These are phyloP conservation scores for Cantharis flavilabris DNA, from an alignment of 2,888 invertebrate genomes.

Conservation along the genomic window DNA sequence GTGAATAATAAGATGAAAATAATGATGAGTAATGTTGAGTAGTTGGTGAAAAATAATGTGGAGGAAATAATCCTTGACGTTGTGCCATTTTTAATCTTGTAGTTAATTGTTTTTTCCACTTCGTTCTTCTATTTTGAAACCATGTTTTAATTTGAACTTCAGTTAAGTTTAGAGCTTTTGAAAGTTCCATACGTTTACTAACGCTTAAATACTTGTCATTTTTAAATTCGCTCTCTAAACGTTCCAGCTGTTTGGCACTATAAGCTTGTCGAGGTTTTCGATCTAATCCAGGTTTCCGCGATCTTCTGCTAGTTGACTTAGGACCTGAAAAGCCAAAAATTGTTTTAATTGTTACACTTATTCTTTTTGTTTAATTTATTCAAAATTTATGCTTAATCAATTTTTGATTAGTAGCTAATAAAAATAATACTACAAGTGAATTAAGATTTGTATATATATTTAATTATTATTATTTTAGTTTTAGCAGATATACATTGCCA, in stretches of 20 bases:
- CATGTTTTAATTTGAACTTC: constrained; percentile 97
- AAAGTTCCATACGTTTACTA: constrained; percentile 91
- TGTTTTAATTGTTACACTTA: not conserved
- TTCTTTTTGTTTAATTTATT: not conserved
- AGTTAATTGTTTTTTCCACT: constrained; percentile 97
- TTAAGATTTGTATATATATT: too few species aligned
- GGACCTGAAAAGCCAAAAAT: constrained; percentile 65
- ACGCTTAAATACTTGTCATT: constrained; percentile 95
- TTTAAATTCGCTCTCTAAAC: constrained; percentile 92
- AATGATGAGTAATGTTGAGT: constrained; percentile 65
- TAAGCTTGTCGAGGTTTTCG: constrained; percentile 96
- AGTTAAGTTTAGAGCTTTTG: constrained; percentile 83
- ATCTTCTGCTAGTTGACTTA: constrained; percentile 77
- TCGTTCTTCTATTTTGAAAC: constrained; percentile 94
- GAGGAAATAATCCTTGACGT: constrained; percentile 77
- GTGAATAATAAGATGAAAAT: constrained; percentile 65
- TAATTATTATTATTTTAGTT: too few species aligned
- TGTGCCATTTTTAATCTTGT: constrained; percentile 88
- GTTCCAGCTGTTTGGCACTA: constrained; percentile 90
- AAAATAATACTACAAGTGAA: too few species aligned
- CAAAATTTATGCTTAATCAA: not conserved
- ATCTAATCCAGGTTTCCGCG: constrained; percentile 86
- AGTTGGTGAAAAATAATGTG: constrained; percentile 68
- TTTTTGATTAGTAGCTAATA: too few species aligned
- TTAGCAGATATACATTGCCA: too few species aligned